phyloP scores from a whole-genome alignment of 37 sponge, comb jelly and placozoan species.

The Sycon ciliatum region DNA sequence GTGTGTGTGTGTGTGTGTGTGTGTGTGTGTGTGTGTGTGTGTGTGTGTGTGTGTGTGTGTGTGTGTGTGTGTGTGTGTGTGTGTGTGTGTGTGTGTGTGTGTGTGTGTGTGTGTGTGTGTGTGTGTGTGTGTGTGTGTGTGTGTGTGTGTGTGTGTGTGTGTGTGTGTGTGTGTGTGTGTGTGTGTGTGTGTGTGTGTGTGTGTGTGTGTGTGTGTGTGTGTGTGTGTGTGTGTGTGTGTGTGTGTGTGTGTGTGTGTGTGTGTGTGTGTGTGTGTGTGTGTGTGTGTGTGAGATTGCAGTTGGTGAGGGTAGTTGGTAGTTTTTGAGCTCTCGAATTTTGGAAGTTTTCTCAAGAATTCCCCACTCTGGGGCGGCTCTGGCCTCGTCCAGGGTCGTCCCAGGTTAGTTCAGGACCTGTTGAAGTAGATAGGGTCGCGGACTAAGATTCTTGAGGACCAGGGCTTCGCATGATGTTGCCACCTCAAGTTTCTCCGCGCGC shows the following conservation, averaged over 20 bases:
- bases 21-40: constrained; percentile 5
- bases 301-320: too few relatives aligned
- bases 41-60: constrained; percentile 5
- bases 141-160: constrained; percentile 5
- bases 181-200: constrained; percentile 5
- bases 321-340: too few relatives aligned
- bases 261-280: constrained; percentile 5
- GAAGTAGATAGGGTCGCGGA: too few relatives aligned
- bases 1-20: constrained; percentile 5
- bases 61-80: constrained; percentile 5
- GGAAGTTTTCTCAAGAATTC: too few relatives aligned
- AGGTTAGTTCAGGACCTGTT: too few relatives aligned
- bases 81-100: constrained; percentile 5
- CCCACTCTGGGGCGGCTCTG: too few relatives aligned
- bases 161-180: constrained; percentile 5
- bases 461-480: too few relatives aligned
- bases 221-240: constrained; percentile 5
- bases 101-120: constrained; percentile 5
- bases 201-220: constrained; percentile 5
- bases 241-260: constrained; percentile 5
- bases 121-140: constrained; percentile 5
- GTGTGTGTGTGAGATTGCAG: constrained; percentile 5
- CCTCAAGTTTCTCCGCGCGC: too few relatives aligned
- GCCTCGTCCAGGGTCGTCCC: too few relatives aligned
- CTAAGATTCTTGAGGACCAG: too few relatives aligned